These are phyloP conservation scores for Zaprionus vittiger DNA, from an alignment of 1,140 invertebrate species.

Conservation along the genomic window DNA sequence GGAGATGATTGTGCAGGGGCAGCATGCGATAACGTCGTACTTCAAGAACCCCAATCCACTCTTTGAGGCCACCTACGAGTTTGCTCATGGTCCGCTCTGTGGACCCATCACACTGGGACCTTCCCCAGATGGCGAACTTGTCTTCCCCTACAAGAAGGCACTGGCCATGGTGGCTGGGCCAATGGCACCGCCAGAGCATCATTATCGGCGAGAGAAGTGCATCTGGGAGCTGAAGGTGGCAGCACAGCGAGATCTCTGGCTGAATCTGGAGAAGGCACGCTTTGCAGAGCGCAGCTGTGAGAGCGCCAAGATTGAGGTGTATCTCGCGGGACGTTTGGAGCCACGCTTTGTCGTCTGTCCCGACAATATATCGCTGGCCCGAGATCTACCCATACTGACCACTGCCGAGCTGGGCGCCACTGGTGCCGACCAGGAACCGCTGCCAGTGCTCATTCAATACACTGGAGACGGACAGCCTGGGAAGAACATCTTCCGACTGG, in stretches of 20 bases:
- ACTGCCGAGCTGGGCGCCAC: conserved; percentile 89
- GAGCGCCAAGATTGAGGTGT: conserved; percentile 93
- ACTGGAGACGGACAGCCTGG: conserved; percentile 88
- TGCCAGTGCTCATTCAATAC: conserved; percentile 88
- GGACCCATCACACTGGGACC: conserved; percentile 91
- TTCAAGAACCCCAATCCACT: conserved; percentile 93
- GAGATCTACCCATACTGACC: conserved; percentile 91
- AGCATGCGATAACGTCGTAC: conserved; percentile 92
- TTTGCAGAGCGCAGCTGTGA: conserved; percentile 92
- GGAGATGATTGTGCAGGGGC: conserved; percentile 91
- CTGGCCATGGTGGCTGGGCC: conserved; percentile 86
- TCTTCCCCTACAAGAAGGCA: conserved; percentile 93
- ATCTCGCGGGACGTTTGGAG: conserved; percentile 88
- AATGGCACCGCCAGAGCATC: conserved; percentile 79
- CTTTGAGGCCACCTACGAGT: conserved; percentile 93
- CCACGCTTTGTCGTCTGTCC: conserved; percentile 92
- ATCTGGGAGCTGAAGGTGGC: conserved; percentile 94
- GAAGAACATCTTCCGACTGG: conserved; percentile 92
- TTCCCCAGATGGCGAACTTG: conserved; percentile 91
- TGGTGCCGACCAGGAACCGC: conserved; percentile 87
- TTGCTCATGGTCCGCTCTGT: conserved; percentile 94
- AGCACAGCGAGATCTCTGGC: conserved; percentile 91
- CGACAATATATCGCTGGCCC: conserved; percentile 91
- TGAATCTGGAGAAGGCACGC: conserved; percentile 94
- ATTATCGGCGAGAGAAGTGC: conserved; percentile 90